Evolutionary conservation across 2,888 invertebrate species (phyloP), one percentile per base, ranked within the genome.

Genomic region (Sminthurides aquaticus): DNA sequence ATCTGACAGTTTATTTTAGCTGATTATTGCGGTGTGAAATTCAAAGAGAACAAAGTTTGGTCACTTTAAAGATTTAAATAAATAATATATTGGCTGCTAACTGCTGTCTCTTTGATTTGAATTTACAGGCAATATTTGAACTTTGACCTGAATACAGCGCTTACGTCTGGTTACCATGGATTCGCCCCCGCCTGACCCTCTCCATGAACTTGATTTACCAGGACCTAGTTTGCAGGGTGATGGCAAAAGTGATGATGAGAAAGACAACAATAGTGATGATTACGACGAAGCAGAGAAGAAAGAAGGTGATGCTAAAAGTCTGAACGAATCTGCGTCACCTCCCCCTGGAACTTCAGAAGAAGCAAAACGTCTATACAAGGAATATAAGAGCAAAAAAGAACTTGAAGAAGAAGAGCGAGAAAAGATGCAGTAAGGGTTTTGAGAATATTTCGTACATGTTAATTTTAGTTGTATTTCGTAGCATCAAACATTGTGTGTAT

Each of bases 321-420:
- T 11, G 25, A 28, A 8, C 2, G 3, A 29, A 1, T 26, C 48
- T 1, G 49, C 25, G 22, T 34, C 18, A 29, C 57, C 54, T 22
- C 25, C 55, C 3, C 20, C 57, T 5, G 29, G 29, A 8, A 25
- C 34, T 11, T 59, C 66, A 1, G 66, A 62, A 18, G 66, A 55
- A 28, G 62, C 66, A 1, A 55, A 58, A 48, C 29, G 29, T 20
- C 57, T 57, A 1, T 43, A 49, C n/a, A 89, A 87, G 76, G 84
- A 83, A 61, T 68, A 65, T 66, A 78, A 76, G 79, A 87, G 85
- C 75, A 89, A 88, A 79, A 88, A 86, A 68, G 92, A 93, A 79
- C 77, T 92, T 11, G 93, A 96, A 78, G 93, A 95, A 78, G 95
- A 96, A 77, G 95, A 96, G 78, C 81, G 95, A 67, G 92, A 95